phyloP scores from a whole-genome alignment of 2,888 invertebrate species.

The Leptinotarsa rubiginosa region DNA sequence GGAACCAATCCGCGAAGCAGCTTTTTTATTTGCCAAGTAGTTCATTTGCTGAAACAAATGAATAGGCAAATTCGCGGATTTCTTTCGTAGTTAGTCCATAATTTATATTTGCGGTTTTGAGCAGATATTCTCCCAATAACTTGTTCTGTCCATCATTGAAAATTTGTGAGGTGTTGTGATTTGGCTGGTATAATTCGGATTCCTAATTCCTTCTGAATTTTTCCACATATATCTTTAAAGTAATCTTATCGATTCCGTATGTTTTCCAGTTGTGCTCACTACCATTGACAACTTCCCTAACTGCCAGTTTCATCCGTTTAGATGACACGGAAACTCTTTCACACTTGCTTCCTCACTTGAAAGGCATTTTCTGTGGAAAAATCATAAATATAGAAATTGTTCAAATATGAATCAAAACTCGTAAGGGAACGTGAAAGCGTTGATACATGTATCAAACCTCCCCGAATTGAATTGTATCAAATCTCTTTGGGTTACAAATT shows the following conservation, averaged over 20 bases:
- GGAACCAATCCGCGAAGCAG: conserved; percentile 29
- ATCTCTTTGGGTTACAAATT: too few relatives aligned
- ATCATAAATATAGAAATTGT: not conserved
- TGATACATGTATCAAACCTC: not conserved
- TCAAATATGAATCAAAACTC: not conserved
- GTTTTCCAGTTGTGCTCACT: too few relatives aligned
- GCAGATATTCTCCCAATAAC: not conserved
- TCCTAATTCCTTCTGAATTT: not conserved
- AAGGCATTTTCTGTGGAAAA: not conserved
- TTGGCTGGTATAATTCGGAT: not conserved
- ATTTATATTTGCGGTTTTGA: not conserved
- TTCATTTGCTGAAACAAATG: not conserved
- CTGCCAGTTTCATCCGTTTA: not conserved
- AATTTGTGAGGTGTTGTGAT: not conserved
- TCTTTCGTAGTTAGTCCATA: conserved; percentile 22
- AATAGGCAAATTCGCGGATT: not conserved
- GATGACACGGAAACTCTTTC: not conserved
- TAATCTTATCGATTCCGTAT: not conserved
- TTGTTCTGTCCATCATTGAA: not conserved
- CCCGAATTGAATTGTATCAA: too few relatives aligned
- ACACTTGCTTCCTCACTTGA: not conserved
- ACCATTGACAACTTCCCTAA: not conserved
- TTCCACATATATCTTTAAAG: not conserved
- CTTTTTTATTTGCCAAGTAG: too few relatives aligned
- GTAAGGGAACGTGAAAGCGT: not conserved